phyloP scores from a whole-genome alignment of 2,113 vertebrate species.

The Myocastor coypus region DNA sequence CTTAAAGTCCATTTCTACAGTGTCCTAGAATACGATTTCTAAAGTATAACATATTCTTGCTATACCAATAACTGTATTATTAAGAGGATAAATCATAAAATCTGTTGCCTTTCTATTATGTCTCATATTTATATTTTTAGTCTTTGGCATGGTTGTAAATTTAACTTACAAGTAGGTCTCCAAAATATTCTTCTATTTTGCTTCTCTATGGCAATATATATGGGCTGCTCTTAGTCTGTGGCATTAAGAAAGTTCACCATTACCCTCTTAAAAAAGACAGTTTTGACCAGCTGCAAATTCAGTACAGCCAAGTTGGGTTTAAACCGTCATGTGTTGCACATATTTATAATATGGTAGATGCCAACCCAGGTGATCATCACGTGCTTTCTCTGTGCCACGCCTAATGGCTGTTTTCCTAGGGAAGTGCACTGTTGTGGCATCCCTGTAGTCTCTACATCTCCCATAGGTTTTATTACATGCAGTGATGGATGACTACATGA shows the following conservation, averaged over 20 bases:
- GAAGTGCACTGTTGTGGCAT: background rate
- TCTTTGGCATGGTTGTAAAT: background rate
- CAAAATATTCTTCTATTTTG: background rate
- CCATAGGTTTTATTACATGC: fast-evolving
- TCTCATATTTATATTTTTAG: background rate
- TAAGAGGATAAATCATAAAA: too few species aligned
- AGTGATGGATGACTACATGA: background rate
- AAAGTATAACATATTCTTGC: too few species aligned
- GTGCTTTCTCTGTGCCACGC: background rate
- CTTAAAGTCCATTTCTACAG: too few species aligned
- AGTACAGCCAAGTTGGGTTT: background rate
- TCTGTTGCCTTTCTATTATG: too few species aligned
- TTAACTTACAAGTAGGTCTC: background rate
- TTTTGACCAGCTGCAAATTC: background rate
- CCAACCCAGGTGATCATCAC: background rate
- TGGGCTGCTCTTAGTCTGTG: background rate
- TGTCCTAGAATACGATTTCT: too few species aligned
- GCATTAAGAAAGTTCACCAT: background rate
- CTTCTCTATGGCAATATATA: background rate
- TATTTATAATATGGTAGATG: background rate
- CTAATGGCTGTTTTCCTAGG: background rate
- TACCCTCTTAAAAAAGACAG: background rate
- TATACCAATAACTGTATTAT: too few species aligned
- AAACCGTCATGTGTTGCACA: background rate
- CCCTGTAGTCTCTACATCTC: background rate